phyloP scores from a whole-genome alignment of 2,113 vertebrate genomes.

The Cryptomyrus ogoouensis region DNA sequence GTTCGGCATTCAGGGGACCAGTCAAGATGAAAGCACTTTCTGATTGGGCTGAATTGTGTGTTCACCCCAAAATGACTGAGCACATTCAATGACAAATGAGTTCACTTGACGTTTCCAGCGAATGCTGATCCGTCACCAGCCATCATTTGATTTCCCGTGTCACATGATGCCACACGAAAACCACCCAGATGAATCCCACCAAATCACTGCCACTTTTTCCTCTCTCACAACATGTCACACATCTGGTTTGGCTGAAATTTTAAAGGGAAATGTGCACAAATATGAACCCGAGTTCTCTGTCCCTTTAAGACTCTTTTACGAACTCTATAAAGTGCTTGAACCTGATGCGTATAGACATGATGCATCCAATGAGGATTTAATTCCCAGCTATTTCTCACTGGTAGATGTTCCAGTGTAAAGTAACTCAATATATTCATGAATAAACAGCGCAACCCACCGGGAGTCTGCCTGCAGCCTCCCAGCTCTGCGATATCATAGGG shows the following conservation, averaged over 20 bases:
- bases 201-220: constrained; percentile 15
- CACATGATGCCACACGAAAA: constrained; percentile 18
- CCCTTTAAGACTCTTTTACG: not conserved
- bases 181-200: constrained; percentile 19
- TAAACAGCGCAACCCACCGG: not conserved
- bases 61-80: constrained; percentile 85
- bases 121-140: constrained; percentile 82
- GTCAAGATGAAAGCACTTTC: constrained; percentile 99
- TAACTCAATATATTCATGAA: constrained; percentile 7
- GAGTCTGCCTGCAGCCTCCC: not conserved
- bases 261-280: not conserved
- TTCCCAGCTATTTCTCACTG: not conserved
- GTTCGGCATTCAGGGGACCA: constrained; percentile 82
- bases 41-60: constrained; percentile 87
- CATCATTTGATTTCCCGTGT: constrained; percentile 69
- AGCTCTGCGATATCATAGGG: not conserved
- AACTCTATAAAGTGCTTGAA: not conserved
- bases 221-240: not conserved
- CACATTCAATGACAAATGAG: constrained; percentile 94
- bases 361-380: not conserved
- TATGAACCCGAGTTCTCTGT: not conserved
- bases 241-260: not conserved
- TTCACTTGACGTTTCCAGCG: constrained; percentile 87
- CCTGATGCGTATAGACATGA: not conserved
- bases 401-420: not conserved